These are phyloP conservation scores for Limanda limanda DNA, from an alignment of 2,113 vertebrate genomes.

Conservation along the genomic window DNA sequence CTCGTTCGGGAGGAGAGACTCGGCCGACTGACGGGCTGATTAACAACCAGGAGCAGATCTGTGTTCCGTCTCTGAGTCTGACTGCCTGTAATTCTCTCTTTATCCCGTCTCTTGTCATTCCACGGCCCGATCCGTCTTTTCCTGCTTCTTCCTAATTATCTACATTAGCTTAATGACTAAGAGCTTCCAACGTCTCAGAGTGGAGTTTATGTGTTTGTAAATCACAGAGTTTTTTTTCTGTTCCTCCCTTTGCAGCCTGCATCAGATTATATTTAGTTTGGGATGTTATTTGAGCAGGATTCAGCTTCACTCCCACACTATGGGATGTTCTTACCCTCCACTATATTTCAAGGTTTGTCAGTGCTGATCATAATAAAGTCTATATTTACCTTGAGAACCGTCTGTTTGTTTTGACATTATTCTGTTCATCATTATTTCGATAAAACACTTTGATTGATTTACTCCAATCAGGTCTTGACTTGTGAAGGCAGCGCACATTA, in stretches of 20 bases:
- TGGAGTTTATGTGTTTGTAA: constrained; percentile 10
- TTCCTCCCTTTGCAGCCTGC: constrained; percentile 3
- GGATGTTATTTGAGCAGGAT: constrained; percentile 20
- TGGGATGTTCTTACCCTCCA: not conserved
- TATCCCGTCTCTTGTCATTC: constrained; percentile 45
- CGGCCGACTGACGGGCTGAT: constrained; percentile 51
- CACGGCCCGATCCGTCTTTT: constrained; percentile 41
- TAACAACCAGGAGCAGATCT: constrained; percentile 60
- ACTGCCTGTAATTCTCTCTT: constrained; percentile 57
- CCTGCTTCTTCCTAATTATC: constrained; percentile 62
- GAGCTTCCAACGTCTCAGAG: constrained; percentile 30
- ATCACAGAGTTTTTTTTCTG: constrained; percentile 7
- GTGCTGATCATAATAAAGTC: not conserved
- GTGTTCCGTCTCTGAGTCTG: constrained; percentile 29
- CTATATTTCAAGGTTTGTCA: not conserved
- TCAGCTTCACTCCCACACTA: constrained; percentile 1
- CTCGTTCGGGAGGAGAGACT: constrained; percentile 31
- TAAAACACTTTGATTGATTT: not conserved
- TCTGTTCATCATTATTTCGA: too few species aligned
- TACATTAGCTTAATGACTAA: constrained; percentile 72
- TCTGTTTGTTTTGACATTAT: too few species aligned
- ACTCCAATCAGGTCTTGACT: constrained; percentile 1
- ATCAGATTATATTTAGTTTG: not conserved
- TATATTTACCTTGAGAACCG: not conserved
- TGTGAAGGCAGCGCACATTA: not conserved